These are phyloP conservation scores for Regulus satrapa DNA, from an alignment of 2,113 vertebrate species.

Conservation along the genomic window DNA sequence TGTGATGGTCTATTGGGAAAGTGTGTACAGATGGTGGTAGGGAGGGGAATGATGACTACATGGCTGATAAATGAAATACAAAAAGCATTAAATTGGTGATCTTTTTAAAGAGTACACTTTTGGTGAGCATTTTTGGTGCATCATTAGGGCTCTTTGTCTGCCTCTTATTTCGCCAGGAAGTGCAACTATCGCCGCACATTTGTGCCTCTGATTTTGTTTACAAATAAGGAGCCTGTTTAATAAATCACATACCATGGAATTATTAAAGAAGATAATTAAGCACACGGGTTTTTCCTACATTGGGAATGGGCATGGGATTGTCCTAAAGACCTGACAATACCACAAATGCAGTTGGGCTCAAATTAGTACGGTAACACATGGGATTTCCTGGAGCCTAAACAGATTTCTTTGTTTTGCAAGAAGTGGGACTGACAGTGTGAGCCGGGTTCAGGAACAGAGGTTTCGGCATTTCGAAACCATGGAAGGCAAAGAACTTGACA, in stretches of 20 bases:
- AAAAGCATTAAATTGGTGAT: slow-evolving; percentile 61
- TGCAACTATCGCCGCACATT: slow-evolving; percentile 4
- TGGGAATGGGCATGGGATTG: slow-evolving; percentile 41
- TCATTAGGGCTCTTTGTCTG: slow-evolving; percentile 50
- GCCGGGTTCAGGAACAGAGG: background rate
- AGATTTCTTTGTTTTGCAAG: slow-evolving; percentile 63
- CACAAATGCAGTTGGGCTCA: slow-evolving; percentile 53
- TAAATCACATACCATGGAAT: slow-evolving; percentile 56
- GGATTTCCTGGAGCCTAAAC: slow-evolving; percentile 54
- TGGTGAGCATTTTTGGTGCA: slow-evolving; percentile 41
- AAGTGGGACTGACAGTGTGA: background rate
- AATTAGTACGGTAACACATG: slow-evolving; percentile 56
- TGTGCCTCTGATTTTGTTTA: slow-evolving; percentile 63
- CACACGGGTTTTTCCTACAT: slow-evolving; percentile 9
- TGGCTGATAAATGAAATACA: slow-evolving; percentile 69
- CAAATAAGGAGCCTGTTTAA: slow-evolving; percentile 59
- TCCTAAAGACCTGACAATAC: slow-evolving; percentile 61
- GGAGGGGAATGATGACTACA: slow-evolving; percentile 64
- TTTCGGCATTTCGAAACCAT: background rate
- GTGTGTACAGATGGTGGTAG: slow-evolving; percentile 76
- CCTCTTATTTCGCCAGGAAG: slow-evolving; percentile 54
- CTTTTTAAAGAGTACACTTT: slow-evolving; percentile 60
- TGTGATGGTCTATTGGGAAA: slow-evolving; percentile 80
- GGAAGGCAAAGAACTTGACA: background rate
- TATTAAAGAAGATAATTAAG: slow-evolving; percentile 69